phyloP scores from a whole-genome alignment of 2,797 vertebrate species.

The Limnodromus scolopaceus region DNA sequence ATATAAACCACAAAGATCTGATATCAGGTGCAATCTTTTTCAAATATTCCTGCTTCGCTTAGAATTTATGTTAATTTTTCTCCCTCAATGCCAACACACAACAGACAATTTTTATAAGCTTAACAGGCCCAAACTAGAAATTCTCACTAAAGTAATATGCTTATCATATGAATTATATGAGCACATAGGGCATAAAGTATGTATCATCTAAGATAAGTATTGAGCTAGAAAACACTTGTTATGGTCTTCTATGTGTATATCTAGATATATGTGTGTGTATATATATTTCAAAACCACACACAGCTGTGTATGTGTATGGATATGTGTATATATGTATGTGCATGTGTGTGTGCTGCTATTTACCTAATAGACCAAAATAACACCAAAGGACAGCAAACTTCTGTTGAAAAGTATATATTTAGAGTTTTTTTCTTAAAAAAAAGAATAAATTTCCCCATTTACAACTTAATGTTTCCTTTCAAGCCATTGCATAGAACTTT shows the following conservation, averaged over 20 bases:
- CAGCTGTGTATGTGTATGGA: neutral
- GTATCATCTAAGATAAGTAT: neutral
- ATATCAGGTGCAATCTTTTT: neutral
- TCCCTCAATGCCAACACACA: neutral
- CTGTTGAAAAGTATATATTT: neutral
- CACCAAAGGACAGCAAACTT: neutral
- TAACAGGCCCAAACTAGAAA: neutral
- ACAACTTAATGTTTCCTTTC: neutral
- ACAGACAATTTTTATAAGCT: neutral
- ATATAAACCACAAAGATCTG: neutral
- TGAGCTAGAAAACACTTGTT: neutral
- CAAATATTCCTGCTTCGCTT: neutral
- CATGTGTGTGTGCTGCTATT: neutral
- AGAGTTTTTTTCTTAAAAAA: no score
- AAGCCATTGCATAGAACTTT: neutral
- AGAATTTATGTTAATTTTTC: neutral
- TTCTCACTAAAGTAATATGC: neutral
- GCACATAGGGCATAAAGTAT: neutral
- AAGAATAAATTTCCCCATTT: no score
- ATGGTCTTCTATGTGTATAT: neutral
- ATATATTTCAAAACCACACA: neutral
- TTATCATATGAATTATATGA: neutral
- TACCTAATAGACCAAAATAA: neutral
- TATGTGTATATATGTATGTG: neutral
- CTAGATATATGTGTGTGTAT: fast-evolving